Conservation (phyloP, 2,113 vertebrate species). For the Alexandromys fortis region DNA sequence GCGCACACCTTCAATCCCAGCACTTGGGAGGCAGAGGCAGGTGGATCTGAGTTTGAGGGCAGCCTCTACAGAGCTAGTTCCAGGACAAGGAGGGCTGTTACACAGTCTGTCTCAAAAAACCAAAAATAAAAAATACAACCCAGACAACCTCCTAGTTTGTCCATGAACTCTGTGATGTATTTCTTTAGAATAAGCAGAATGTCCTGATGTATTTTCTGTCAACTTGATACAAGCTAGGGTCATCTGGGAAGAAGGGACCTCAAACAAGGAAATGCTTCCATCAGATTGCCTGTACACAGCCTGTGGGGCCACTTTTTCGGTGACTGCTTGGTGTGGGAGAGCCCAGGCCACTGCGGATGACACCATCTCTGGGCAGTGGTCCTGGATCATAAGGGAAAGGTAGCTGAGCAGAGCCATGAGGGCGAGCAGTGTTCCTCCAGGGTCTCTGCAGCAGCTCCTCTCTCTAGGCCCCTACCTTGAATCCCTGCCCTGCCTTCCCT, state of each 20-base stretch:
- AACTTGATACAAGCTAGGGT: neutral
- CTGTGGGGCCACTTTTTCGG: neutral
- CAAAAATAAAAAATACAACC: neutral
- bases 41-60: no score
- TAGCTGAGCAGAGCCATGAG: neutral
- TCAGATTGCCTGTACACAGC: neutral
- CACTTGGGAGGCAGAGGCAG: no score
- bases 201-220: neutral
- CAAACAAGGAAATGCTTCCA: neutral
- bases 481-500: neutral
- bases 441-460: neutral
- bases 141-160: neutral
- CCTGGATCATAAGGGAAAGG: neutral
- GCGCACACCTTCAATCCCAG: no score
- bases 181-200: neutral
- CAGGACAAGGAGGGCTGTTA: no score
- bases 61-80: no score
- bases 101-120: no score
- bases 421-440: neutral
- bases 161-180: neutral
- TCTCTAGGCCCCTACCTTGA: neutral
- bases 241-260: neutral
- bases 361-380: neutral
- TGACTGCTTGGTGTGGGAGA: neutral
- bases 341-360: neutral